phyloP scores from a whole-genome alignment of 1,140 invertebrate species.

The Sycobia sp. region DNA sequence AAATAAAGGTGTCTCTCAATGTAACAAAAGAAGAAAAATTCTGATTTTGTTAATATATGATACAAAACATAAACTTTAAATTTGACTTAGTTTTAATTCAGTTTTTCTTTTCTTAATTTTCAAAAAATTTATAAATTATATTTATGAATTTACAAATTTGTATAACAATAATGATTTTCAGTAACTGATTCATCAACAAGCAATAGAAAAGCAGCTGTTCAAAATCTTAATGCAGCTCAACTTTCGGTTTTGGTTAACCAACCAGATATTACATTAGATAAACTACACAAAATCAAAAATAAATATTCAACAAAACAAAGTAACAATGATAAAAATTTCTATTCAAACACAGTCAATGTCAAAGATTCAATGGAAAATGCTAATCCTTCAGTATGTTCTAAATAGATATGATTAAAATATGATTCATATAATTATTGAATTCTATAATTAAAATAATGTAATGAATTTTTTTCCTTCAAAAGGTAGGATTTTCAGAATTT shows the following conservation, averaged over 20 bases:
- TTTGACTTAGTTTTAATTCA: conserved; percentile 28
- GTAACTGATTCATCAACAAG: conserved; percentile 66
- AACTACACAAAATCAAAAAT: conserved; percentile 60
- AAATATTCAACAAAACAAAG: conserved; percentile 12
- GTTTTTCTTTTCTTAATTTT: background rate
- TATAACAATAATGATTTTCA: conserved; percentile 46
- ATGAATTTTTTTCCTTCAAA: background rate
- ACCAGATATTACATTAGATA: conserved; percentile 62
- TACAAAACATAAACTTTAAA: background rate
- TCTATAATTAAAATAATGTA: background rate
- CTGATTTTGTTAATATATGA: too few species aligned
- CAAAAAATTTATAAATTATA: background rate
- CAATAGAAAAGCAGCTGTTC: conserved; percentile 69
- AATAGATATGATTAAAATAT: background rate
- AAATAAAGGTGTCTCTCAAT: too few species aligned
- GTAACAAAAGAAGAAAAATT: too few species aligned
- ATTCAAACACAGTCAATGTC: background rate
- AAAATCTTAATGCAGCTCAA: conserved; percentile 68
- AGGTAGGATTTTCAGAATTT: background rate
- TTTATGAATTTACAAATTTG: conserved; percentile 18
- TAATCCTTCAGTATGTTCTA: conserved; percentile 1
- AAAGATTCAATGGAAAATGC: background rate
- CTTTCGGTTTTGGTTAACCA: conserved; percentile 68
- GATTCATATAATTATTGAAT: background rate
- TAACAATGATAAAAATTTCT: background rate